Conservation (phyloP, 92 coral and sea anemone genomes). For the Heliopora coerulea region DNA sequence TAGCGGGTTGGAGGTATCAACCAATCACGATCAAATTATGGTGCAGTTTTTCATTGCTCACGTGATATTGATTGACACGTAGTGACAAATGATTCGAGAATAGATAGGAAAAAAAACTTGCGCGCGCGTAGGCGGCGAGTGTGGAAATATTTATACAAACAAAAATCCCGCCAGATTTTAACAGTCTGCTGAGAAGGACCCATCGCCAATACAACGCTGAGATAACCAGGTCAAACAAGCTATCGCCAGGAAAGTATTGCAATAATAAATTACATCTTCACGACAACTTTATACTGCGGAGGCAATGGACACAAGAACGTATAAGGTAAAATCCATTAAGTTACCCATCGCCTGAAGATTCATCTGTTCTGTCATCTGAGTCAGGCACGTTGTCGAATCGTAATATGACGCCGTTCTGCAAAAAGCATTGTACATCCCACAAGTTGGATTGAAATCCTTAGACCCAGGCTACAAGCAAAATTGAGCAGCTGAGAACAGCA, state of each 20-base stretch:
- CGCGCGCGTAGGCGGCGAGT: not conserved
- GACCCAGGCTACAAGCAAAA: not conserved
- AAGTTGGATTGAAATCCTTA: too few species aligned
- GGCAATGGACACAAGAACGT: too few species aligned
- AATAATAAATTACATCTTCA: too few species aligned
- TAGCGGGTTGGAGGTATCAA: not conserved
- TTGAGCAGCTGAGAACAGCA: not conserved
- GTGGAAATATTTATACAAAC: not conserved
- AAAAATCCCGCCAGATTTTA: not conserved
- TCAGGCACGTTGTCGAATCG: too few species aligned
- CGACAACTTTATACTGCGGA: too few species aligned
- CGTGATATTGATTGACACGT: constrained; percentile 5
- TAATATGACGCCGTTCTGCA: too few species aligned
- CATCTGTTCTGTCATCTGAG: too few species aligned
- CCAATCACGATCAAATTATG: constrained; percentile 2
- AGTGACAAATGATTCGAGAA: constrained; percentile 10
- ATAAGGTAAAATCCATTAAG: too few species aligned
- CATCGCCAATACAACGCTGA: not conserved
- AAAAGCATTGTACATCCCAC: too few species aligned
- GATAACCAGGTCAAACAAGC: too few species aligned
- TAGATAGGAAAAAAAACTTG: not conserved
- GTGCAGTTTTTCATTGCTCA: not conserved
- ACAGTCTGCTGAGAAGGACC: not conserved
- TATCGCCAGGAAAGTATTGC: too few species aligned
- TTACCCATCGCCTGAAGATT: too few species aligned